Base-by-base conservation (phyloP, 1,140 invertebrate species). In the Planococcus citri region DNA sequence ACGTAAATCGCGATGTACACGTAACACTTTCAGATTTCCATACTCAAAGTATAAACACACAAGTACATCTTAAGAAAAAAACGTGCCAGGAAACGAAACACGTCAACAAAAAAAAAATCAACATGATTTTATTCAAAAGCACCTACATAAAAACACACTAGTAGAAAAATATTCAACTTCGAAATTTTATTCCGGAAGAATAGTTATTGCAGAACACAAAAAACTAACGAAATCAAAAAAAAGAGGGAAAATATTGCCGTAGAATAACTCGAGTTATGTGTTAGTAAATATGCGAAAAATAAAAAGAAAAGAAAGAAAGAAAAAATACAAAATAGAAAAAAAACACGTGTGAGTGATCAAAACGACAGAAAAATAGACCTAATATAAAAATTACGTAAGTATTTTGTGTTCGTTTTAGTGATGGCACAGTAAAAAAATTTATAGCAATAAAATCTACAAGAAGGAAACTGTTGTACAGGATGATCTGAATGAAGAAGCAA, bases 401-500 rank as follows among this genome's bases (percentile, higher is more conserved):
- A 51, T n/a, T 51, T 51, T 51, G 41, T 51, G 41, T 51, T 51
- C 41, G 41, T 51, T 51, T 27, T 25, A 64, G 60, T 64, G 60
- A 64, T 64, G 60, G 60, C 60, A 64, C 60, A 64, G 60, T 10
- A 64, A 22, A 64, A 20, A 27, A 24, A 17, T 24, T 24, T 24
- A 64, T 64, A 27, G 22, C 41, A 17, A 64, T 64, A 27, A 64
- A 64, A 64, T 64, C 22, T 25, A 64, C 21, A 25, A 64, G 17
- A 64, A 17, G 9, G 24, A 64, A 64, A 64, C 24, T 51, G 41
- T 51, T 17, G 10, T 51, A 51, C 41, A 51, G 17, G 24, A 64
- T 64, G 60, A 64, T 64, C 41, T 51, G 25, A 64, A 64, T 64
- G 60, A 64, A 64, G 57, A 37, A 37, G 41, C 41, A 51, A 17